Base-by-base conservation (phyloP, 2,888 invertebrate genomes). In the Busseola fusca region DNA sequence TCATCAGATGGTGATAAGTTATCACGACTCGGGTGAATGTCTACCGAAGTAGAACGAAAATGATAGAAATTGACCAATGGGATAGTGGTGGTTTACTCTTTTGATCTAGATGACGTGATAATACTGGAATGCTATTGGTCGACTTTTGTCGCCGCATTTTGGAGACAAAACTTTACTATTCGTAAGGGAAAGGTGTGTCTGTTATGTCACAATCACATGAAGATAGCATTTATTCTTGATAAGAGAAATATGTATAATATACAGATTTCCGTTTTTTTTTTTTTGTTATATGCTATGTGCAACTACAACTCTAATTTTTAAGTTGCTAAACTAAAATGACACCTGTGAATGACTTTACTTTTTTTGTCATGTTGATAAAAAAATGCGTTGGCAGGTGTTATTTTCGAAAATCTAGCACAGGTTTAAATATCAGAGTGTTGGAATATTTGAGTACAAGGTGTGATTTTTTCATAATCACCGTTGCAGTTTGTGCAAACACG, bases 191-290 rank as follows among this genome's bases (percentile, higher is more conserved):
- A 54, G 54, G 40, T 48, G 52, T 52, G 48, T 48, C 60, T 27
- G 16, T 7, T 48, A 63, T 18, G 54, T 72, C 37, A 60, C 18
- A 48, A 34, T 45, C n/a, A 30, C 9, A 27, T 34, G 27, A 48
- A 66, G 54, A 34, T 76, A 58, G 66, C 16, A 52, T 21, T 6
- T 34, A 5, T 58, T 16, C 7, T 27, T 34, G 63, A 59, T 63
- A 54, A 18, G 30, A 30, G 3, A 50, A 37, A 42, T 12, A 34
- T 56, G 21, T 34, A n/a, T n/a, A n/a, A n/a, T n/a, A n/a, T 25
- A 40, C 25, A 42, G 27, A 7, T 54, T 21, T 50, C 18, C 3
- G 1, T 18, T 25, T 54, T 16, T 52, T 14, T 14, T 40, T 40
- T 14, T 14, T 40, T 14, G 0, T 40, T 14, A 1, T 14, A 40